These are phyloP conservation scores for Cephus nigrinus DNA, from an alignment of 2,888 invertebrate species.

Conservation along the genomic window DNA sequence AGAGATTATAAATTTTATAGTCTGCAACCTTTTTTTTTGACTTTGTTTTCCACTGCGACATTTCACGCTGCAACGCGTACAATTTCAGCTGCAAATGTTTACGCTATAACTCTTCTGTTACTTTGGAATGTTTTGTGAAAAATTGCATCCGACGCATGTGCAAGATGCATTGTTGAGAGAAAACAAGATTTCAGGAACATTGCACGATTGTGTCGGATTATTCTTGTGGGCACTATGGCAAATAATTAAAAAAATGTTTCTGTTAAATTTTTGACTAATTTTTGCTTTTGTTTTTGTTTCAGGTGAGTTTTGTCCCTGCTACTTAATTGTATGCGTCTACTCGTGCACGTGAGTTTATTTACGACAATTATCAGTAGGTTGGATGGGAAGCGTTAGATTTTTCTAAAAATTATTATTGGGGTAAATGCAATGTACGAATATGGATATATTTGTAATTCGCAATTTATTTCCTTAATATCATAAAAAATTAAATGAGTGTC, in stretches of 20 bases:
- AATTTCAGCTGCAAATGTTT: background rate
- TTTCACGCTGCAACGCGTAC: background rate
- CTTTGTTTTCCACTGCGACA: background rate
- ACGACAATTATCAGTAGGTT: background rate
- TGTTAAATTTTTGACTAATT: background rate
- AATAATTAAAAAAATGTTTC: background rate
- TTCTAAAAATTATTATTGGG: background rate
- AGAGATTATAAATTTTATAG: background rate
- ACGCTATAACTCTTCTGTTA: background rate
- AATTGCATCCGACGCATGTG: background rate
- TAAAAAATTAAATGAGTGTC: too few species aligned
- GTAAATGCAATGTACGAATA: too few species aligned
- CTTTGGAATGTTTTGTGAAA: background rate
- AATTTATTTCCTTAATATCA: too few species aligned
- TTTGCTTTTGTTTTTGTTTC: background rate
- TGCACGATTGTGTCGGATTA: too few species aligned
- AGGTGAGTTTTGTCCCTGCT: background rate
- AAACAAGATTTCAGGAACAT: too few species aligned
- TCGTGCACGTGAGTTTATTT: background rate
- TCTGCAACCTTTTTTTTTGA: background rate
- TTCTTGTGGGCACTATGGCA: too few species aligned
- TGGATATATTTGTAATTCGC: too few species aligned
- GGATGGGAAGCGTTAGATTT: background rate
- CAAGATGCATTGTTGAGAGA: background rate
- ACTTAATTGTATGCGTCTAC: background rate